Base-by-base conservation (phyloP, 1,140 invertebrate species). In the Lamellibrachia luymesi region DNA sequence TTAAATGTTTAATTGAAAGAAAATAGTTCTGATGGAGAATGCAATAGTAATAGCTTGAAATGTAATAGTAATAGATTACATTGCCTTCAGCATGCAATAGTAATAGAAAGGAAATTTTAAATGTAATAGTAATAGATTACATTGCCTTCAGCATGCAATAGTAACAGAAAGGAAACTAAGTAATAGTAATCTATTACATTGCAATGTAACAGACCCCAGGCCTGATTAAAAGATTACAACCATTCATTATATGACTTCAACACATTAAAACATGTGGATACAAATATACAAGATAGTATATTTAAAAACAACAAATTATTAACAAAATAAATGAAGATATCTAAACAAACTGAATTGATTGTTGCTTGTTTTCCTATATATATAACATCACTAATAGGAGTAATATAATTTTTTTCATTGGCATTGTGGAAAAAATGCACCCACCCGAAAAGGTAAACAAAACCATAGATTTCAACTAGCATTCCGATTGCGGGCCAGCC, bases 401-500 rank as follows among this genome's bases (percentile, higher is more conserved):
- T 51, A 50, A 91, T 51, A 91, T 13, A 91, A 38, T n/a, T 50
- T 10, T 91, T 50, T 51, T 50, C 27, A 38, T 51, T 50, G 52
- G 51, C 13, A 6, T 5, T 6, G 50, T 2, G 1, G 38, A 2
- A 52, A 50, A 38, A 52, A 51, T 51, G 38, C 92, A 94, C 94
- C 96, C 95, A 97, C 97, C 97, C 97, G 95, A 97, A 97, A 92
- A 97, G 95, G 27, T 97, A 94, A 94, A 97, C 95, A 95, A 97
- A 97, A 93, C 97, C 97, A 96, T 97, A 97, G 38, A 98, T 97
- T 97, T 99, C 99, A 95, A 99, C 97, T 91, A 99, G 97, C 98
- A 99, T 99, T 93, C 99, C 99, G 94, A 99, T 96, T 92, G 99
- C 97, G 2, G 99, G 99, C 98, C 98, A 99, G 89, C 99, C 99